These are phyloP conservation scores for Mugil cephalus DNA, from an alignment of 2,113 vertebrate genomes.

Conservation along the genomic window DNA sequence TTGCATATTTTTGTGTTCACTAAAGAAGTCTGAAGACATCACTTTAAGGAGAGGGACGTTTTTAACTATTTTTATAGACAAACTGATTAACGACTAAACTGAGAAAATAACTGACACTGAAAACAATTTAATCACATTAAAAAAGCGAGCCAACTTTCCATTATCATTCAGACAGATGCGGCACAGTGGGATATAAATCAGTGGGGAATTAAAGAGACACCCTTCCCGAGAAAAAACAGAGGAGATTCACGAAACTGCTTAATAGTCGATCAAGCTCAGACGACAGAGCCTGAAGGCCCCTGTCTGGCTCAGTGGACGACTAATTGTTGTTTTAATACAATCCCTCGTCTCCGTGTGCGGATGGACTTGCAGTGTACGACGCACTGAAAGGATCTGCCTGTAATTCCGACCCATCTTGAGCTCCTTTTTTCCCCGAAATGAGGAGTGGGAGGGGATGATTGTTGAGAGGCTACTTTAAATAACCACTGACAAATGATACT, in stretches of 20 bases:
- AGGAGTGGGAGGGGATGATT: constrained; percentile 7
- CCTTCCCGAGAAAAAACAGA: constrained; percentile 3
- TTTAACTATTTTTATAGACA: no score
- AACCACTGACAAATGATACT: constrained; percentile 27
- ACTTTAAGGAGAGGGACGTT: neutral
- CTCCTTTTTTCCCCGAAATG: constrained; percentile 23
- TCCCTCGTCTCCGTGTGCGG: constrained; percentile 30
- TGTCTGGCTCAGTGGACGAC: constrained; percentile 38
- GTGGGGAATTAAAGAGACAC: constrained; percentile 20
- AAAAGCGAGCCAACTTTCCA: neutral
- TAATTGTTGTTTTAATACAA: constrained; percentile 60
- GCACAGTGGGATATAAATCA: constrained; percentile 27
- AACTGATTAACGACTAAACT: no score
- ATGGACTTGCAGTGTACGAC: constrained; percentile 14
- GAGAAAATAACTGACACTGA: neutral
- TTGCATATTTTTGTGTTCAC: neutral
- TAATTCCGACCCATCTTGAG: constrained; percentile 12
- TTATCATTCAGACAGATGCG: constrained; percentile 4
- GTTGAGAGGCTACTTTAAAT: constrained; percentile 25
- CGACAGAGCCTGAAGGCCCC: constrained; percentile 26
- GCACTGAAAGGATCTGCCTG: constrained; percentile 40
- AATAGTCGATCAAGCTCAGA: constrained; percentile 24
- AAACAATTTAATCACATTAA: neutral
- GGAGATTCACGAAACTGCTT: constrained; percentile 39
- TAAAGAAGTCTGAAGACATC: no score